Evolutionary conservation across 2,113 vertebrate species (phyloP), one percentile per base, ranked within the genome.

Genomic region (Pagrus major): DNA sequence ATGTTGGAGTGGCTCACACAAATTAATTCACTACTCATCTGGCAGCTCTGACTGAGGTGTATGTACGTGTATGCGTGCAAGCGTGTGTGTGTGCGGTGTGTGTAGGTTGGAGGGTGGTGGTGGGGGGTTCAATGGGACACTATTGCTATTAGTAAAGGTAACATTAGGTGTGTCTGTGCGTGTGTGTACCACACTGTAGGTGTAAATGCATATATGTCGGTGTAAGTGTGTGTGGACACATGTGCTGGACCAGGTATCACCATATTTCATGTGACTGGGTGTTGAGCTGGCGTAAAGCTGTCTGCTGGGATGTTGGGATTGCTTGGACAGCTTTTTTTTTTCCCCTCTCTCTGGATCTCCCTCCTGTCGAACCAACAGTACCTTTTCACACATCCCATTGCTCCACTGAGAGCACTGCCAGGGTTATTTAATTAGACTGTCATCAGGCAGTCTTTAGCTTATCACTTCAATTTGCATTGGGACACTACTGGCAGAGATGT

Each of bases 11-110:
- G 97, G 96, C 97, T 97, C 96, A 95, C 96, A 97, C 96, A 98
- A 98, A 98, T 99, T 97, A 98, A 99, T 98, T 98, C 97, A 96
- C 96, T 97, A 97, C 96, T 97, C 96, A 95, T 96, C 94, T 94
- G 95, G 94, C 93, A 95, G 92, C 91, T 93, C 92, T 93, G 93
- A 91, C 93, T 92, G 84, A 81, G 77, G 67, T 89, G 84, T 76
- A 52, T 71, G 77, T 78, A 64, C 42, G 55, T 6, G 14, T 51
- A 39, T 6, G 18, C 15, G 16, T 47, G 31, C 42, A 47, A 49
- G 51, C 37, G 33, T 31, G 41, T 51, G 8, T 68, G 27, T 42
- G 76, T 65, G 49, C 25, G 6, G 76, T 44, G 14, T 42, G 61
- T 66, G 14, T 25, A 49, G 78, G 67, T 74, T 25, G 21, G 49